phyloP scores from a whole-genome alignment of 2,888 invertebrate genomes.

The Chrysodeixis includens region DNA sequence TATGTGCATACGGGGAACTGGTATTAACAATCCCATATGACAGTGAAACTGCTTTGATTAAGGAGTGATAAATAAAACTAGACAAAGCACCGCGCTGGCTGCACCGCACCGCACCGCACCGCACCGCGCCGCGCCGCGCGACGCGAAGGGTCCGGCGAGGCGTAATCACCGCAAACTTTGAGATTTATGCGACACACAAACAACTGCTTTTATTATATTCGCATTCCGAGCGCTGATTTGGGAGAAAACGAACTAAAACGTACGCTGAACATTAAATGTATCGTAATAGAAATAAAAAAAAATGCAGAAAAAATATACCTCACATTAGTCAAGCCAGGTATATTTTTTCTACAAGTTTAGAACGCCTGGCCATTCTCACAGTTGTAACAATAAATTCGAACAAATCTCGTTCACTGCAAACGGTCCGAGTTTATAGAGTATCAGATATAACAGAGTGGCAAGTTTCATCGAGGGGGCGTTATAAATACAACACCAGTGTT shows the following conservation, averaged over 20 bases:
- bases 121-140: neutral
- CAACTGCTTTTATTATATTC: conserved; percentile 6
- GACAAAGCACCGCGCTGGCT: neutral
- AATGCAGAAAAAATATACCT: too few relatives aligned
- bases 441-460: conserved; percentile 32
- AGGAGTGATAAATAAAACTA: conserved; percentile 1
- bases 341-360: neutral
- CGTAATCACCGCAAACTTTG: conserved; percentile 6
- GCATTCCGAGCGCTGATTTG: neutral
- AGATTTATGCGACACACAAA: conserved; percentile 5
- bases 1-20: neutral
- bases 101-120: neutral
- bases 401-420: conserved; percentile 14
- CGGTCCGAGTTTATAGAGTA: conserved; percentile 22
- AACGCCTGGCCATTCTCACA: neutral
- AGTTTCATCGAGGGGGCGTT: conserved; percentile 25
- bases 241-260: neutral
- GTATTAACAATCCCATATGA: conserved; percentile 1
- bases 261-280: neutral
- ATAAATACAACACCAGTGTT: conserved; percentile 16
- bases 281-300: neutral
- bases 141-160: neutral
- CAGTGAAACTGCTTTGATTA: conserved; percentile 1
- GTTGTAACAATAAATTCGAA: conserved; percentile 27
- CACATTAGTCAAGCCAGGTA: too few relatives aligned